Base-by-base conservation (phyloP, 2,113 vertebrate species). In the Butastur rufipennis region DNA sequence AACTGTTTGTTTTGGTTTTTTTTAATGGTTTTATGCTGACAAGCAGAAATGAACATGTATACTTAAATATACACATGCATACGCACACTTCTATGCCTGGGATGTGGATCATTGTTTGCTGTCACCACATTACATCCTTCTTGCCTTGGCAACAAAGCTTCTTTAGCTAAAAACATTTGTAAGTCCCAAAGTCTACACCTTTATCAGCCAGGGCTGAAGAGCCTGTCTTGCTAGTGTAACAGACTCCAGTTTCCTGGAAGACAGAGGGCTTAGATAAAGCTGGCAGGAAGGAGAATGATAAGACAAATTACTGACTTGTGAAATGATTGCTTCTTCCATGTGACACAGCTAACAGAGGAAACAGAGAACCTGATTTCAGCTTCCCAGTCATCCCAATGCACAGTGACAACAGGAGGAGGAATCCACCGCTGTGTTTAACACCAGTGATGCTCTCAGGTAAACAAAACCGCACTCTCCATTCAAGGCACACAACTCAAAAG, bases 11-110 rank as follows among this genome's bases (percentile, higher is more conserved):
- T 43, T 18, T 19, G 45, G 10, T 1, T 0, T 11, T 45, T 80
- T 81, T 72, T 5, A 1, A 72, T 45, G 65, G 13, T 55, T 78
- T 68, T 86, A 65, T 61, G 55, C 19, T 81, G 73, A 73, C 13
- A 56, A 79, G 36, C 15, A 56, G 42, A 86, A 86, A 63, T 29
- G 4, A 81, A 47, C 7, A 15, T 20, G 1, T 27, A 48, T 38
- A 13, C 53, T 45, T 88, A 68, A 79, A 92, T 34, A 70, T 10
- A 36, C 16, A 81, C 0, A 17, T 17, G 10, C 32, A 42, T 34
- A 36, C 4, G 5, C 27, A 62, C 26, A 34, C 11, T 61, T 75
- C 4, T 67, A 0, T 22, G 34, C 21, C 15, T 0, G 0, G 17
- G 22, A 48, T 48, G 15, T 31, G 23, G 34, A 34, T 56, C 0